These are phyloP conservation scores for Pelodiscus sinensis DNA, from an alignment of 2,113 vertebrate species.

Conservation along the genomic window DNA sequence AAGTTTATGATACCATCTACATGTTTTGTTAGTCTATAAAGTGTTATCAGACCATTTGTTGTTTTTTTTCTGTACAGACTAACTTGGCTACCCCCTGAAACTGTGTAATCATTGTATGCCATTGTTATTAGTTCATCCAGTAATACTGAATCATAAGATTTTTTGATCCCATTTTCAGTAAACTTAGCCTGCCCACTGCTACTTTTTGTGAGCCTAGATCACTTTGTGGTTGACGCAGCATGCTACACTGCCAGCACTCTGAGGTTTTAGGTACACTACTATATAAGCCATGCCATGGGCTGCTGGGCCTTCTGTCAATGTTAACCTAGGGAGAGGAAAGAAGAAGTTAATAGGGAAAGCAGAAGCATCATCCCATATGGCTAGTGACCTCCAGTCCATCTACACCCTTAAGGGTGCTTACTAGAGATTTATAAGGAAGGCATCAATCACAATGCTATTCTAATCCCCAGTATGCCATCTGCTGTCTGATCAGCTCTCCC, in stretches of 20 bases:
- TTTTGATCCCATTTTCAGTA: background rate
- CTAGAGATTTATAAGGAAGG: background rate
- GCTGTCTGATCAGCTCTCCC: background rate
- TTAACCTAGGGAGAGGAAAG: background rate
- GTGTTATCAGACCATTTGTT: no score
- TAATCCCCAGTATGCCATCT: background rate
- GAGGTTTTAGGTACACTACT: background rate
- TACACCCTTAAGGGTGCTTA: background rate
- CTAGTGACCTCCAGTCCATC: background rate
- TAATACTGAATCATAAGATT: background rate
- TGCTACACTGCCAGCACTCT: background rate
- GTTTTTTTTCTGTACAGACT: no score
- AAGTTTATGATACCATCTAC: no score
- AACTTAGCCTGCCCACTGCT: background rate
- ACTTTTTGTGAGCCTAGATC: background rate
- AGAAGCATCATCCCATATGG: no score
- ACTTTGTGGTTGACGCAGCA: background rate
- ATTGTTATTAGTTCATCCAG: background rate
- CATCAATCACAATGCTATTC: background rate
- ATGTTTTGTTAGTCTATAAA: no score
- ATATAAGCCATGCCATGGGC: background rate
- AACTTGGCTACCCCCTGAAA: no score
- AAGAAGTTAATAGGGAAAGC: background rate
- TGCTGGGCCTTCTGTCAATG: background rate
- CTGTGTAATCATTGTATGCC: rapidly evolving